Conservation (phyloP, 1,140 invertebrate genomes). For the Drosophila serrata region DNA sequence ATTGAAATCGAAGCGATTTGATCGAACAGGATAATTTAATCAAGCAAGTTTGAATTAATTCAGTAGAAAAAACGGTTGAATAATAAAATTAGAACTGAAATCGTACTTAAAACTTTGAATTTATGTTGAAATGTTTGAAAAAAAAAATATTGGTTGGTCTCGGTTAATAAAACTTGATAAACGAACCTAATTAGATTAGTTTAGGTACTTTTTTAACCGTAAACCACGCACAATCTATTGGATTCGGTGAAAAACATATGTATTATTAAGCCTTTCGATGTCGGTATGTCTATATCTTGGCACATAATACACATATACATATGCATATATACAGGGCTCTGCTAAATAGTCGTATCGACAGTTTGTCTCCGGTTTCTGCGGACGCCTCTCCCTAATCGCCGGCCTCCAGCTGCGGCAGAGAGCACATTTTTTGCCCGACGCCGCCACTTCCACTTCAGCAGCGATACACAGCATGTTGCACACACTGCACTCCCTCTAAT, state of each 20-base stretch:
- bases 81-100: background rate
- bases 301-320: background rate
- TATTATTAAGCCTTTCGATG: background rate
- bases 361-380: constrained; percentile 17
- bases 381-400: constrained; percentile 21
- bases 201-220: background rate
- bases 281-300: background rate
- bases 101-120: background rate
- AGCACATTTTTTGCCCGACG: constrained; percentile 55
- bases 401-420: constrained; percentile 37
- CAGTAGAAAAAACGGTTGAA: background rate
- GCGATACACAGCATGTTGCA: constrained; percentile 28
- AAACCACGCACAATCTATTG: constrained; percentile 4
- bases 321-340: background rate
- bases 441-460: constrained; percentile 42
- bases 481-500: constrained; percentile 9
- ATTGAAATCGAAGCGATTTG: background rate
- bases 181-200: background rate
- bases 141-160: background rate
- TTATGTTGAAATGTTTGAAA: background rate
- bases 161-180: background rate
- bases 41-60: background rate
- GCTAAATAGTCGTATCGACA: constrained; percentile 33
- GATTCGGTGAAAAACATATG: background rate
- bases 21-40: background rate